Base-by-base conservation (phyloP, 35 echinoderm and acorn worm genomes). In the Acanthaster planci region DNA sequence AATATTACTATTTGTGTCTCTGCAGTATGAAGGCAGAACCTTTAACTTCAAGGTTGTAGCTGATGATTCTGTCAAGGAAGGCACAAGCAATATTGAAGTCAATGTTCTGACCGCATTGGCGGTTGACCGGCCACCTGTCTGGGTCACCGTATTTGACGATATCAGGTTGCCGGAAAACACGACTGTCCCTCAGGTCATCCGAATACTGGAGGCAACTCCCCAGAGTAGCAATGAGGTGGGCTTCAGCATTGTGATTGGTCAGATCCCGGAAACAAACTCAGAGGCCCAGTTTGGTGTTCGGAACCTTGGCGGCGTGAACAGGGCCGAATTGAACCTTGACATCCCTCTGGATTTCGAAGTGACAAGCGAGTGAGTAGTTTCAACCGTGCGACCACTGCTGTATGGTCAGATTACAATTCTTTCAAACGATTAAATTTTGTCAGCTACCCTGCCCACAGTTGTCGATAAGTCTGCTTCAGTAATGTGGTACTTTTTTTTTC, bases 341-440 rank as follows among this genome's bases (percentile, higher is more conserved):
- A 16, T 79, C 8, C 26, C n/a, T 23, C 60, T 92, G 8, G 90
- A 92, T 80, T 92, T 68, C 81, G 90, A 92, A 82, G 72, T 77
- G 21, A 85, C 84, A 18, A 22, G 51, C 32, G 31, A 60, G 90
- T 92, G 29, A 72, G 84, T 42, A 29, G n/a, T 85, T 0, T 36
- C 8, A 40, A 56, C 16, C n/a, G n/a, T n/a, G n/a, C n/a, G n/a
- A n/a, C n/a, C n/a, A n/a, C n/a, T n/a, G n/a, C n/a, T n/a, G n/a
- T n/a, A n/a, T n/a, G n/a, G n/a, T n/a, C n/a, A n/a, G n/a, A n/a
- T n/a, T n/a, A n/a, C n/a, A n/a, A n/a, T n/a, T n/a, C n/a, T n/a
- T n/a, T n/a, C n/a, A n/a, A n/a, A n/a, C n/a, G n/a, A n/a, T n/a
- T n/a, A n/a, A n/a, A n/a, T n/a, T n/a, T n/a, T n/a, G n/a, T n/a